Evolutionary conservation across 2,797 vertebrate genomes (phyloP), one percentile per base, ranked within the genome.

Genomic region (Peromyscus melanophrys): DNA sequence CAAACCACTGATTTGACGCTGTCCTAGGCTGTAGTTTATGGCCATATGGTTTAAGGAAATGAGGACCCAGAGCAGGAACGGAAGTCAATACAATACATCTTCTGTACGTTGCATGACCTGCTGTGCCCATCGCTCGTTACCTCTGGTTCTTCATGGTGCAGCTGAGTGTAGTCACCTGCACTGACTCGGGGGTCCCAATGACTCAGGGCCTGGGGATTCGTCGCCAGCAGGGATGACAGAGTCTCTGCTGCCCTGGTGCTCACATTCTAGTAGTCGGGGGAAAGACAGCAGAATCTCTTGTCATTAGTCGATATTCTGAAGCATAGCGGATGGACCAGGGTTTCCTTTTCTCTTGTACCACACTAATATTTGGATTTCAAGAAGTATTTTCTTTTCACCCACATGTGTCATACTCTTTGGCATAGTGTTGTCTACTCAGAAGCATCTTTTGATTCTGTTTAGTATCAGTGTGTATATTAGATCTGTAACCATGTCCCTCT

Each of bases 301-400:
- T 46, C 11, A n/a, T 75, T 69, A 7, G 63, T 67, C 17, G 13
- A 49, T 88, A 17, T 75, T 75, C 49, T 76, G 27, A 75, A 92
- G 80, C 55, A 92, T 81, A 34, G 0, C n/a, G 43, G 93, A n/a
- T 34, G 65, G 4, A 65, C 75, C 12, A 73, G 46, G 46, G 11
- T 69, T 82, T 90, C 5, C 27, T 14, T 82, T 89, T 57, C 71
- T 73, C 29, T 34, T 92, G 21, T 75, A 1, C 83, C 13, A 61
- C 88, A 21, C 27, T 95, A 40, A 55, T 87, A 61, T 84, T n/a
- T 95, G 84, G 40, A 83, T 92, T 95, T 89, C 31, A 80, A 55
- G 71, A 59, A 96, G 55, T 23, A 27, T 73, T 95, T 90, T 14
- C 0, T 29, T 84, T 96, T 81, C 16, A 82, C 4, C 5, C 49